Percentiles rank a stretch among this genome's conserved stretches.
Conservation (phyloP, 2,888 invertebrate species). For the Sipha maydis region DNA sequence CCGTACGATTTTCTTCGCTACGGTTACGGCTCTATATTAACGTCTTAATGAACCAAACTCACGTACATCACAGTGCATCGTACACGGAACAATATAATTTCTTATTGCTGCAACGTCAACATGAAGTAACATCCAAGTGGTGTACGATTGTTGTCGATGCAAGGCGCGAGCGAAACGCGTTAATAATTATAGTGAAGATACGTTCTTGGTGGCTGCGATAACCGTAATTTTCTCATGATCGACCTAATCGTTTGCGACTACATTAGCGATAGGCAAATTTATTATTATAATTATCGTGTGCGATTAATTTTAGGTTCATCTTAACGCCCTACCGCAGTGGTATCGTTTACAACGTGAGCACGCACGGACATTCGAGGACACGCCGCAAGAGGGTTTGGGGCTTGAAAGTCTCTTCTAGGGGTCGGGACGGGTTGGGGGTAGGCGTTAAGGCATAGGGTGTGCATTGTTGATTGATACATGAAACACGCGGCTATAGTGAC, state of each 20-base stretch:
- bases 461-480: conserved; percentile 10
- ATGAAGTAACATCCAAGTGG: no score
- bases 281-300: neutral
- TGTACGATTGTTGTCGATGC: neutral
- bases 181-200: neutral
- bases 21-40: neutral
- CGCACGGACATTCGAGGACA: no score
- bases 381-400: no score
- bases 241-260: neutral
- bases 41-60: neutral
- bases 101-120: neutral
- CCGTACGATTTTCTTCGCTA: neutral
- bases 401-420: no score
- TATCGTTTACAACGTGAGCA: neutral
- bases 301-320: neutral
- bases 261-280: no score
- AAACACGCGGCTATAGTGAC: neutral
- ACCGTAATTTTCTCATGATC: neutral
- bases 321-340: neutral
- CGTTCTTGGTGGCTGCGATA: neutral
- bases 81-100: no score
- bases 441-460: neutral
- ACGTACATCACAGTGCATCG: neutral
- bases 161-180: neutral
- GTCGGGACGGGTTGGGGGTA: neutral